Conservation (phyloP, 2,797 vertebrate genomes). For the Capromys pilorides region DNA sequence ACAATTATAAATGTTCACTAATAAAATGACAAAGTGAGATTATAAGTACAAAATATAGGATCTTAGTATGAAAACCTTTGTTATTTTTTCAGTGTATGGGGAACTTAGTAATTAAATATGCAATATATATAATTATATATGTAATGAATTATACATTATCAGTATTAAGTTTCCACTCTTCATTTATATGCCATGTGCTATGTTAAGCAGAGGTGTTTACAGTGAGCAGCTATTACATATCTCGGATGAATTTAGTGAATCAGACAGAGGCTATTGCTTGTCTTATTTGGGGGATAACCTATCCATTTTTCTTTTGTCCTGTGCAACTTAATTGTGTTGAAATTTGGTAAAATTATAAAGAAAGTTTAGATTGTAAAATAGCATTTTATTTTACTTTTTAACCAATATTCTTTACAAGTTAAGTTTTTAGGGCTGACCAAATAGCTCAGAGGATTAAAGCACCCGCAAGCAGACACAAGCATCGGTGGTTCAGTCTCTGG, state of each 20-base stretch:
- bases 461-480: too few species aligned
- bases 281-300: neutral
- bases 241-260: slow-evolving; percentile 6
- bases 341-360: neutral
- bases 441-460: too few species aligned
- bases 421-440: too few species aligned
- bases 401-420: too few species aligned
- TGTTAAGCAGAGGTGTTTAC: neutral
- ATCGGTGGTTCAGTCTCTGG: too few species aligned
- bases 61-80: neutral
- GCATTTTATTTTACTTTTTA: too few species aligned
- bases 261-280: neutral
- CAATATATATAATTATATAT: too few species aligned
- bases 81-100: neutral
- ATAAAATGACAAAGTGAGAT: neutral
- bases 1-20: neutral
- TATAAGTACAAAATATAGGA: neutral
- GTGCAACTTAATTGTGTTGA: neutral
- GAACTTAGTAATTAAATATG: neutral
- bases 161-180: neutral
- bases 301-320: neutral
- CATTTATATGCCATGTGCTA: neutral
- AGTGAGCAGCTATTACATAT: neutral
- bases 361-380: neutral
- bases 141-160: neutral